phyloP scores from a whole-genome alignment of 1,140 invertebrate genomes.

The Sitodiplosis mosellana region DNA sequence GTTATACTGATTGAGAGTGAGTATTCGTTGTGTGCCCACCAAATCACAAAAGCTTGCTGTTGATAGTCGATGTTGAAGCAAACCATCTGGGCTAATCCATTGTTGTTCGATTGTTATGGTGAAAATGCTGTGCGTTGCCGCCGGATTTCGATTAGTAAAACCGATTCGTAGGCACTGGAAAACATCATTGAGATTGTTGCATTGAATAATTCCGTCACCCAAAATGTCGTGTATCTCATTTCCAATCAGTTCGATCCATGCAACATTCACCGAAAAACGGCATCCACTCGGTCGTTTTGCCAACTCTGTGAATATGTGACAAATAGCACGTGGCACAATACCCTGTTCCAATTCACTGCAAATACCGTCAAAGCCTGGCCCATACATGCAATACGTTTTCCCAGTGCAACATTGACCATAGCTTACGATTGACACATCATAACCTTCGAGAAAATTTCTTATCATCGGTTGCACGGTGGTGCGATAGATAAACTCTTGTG shows the following conservation, averaged over 20 bases:
- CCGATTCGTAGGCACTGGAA: conserved; percentile 33
- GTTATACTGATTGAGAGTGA: conserved; percentile 21
- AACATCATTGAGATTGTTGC: conserved; percentile 31
- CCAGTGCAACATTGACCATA: conserved; percentile 60
- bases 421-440: conserved; percentile 53
- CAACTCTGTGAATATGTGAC: conserved; percentile 50
- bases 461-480: conserved; percentile 31
- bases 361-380: conserved; percentile 45
- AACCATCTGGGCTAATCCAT: conserved; percentile 31
- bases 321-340: conserved; percentile 51
- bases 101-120: conserved; percentile 49
- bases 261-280: conserved; percentile 38
- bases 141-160: conserved; percentile 18
- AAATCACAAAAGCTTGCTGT: conserved; percentile 51
- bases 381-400: conserved; percentile 61
- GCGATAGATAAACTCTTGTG: conserved; percentile 27
- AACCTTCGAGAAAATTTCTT: conserved; percentile 43
- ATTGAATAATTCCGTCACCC: conserved; percentile 32
- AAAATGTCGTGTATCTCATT: conserved; percentile 34
- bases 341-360: conserved; percentile 53
- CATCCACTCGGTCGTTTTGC: conserved; percentile 32
- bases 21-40: conserved; percentile 34
- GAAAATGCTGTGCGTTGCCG: conserved; percentile 35
- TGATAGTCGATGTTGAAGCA: conserved; percentile 34
- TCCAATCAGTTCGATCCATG: conserved; percentile 41